Conservation (phyloP, 2,113 vertebrate genomes). For the Sinocyclocheilus grahami region DNA sequence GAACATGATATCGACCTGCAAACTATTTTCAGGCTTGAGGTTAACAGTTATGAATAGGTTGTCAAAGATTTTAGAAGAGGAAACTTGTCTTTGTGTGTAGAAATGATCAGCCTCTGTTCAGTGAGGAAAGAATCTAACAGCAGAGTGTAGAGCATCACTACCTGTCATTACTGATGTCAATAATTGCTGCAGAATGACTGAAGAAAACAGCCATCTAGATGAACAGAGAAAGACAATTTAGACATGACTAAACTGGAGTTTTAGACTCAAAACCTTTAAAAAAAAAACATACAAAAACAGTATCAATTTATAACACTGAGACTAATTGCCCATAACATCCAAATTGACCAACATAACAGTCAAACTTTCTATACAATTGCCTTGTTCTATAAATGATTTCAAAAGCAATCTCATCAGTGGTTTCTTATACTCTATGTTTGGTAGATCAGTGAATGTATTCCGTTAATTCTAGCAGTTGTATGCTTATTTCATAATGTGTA, state of each 20-base stretch:
- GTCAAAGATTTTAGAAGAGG: neutral
- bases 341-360: neutral
- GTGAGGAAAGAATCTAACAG: neutral
- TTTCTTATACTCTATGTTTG: neutral
- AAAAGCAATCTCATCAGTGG: neutral
- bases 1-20: neutral
- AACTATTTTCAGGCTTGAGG: neutral
- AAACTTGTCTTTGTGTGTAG: neutral
- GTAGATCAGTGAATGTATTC: neutral
- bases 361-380: neutral
- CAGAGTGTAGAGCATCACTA: neutral
- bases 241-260: neutral
- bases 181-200: neutral
- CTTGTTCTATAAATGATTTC: neutral
- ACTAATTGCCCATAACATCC: neutral
- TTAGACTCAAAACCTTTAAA: neutral
- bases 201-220: slow-evolving; percentile 1
- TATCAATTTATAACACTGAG: neutral
- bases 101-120: neutral
- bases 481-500: neutral
- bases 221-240: neutral
- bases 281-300: neutral
- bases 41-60: neutral
- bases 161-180: neutral
- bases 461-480: neutral